Conservation (phyloP, 2,113 vertebrate species). For the Tetrax tetrax region DNA sequence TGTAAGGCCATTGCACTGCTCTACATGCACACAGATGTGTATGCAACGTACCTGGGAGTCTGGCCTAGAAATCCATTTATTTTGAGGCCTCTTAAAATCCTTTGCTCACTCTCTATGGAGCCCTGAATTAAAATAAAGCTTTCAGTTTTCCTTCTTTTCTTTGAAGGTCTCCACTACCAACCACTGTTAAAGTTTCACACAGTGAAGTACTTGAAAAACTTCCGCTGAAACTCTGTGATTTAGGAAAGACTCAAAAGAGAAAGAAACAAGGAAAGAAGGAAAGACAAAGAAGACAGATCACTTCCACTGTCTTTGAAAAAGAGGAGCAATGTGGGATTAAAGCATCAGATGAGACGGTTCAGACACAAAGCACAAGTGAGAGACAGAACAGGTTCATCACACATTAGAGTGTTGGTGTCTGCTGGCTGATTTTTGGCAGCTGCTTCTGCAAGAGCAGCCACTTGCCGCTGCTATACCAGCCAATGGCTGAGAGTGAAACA, state of each 20-base stretch:
- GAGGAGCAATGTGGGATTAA: not conserved
- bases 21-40: not conserved
- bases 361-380: not conserved
- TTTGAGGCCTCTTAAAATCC: not conserved
- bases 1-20: not conserved
- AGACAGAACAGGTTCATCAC: not conserved
- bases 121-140: not conserved
- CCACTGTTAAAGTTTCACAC: not conserved
- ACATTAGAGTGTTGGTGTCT: not conserved
- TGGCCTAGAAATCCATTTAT: not conserved
- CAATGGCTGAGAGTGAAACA: not conserved
- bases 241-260: not conserved
- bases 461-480: not conserved
- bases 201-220: not conserved
- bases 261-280: not conserved
- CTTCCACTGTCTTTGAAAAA: not conserved
- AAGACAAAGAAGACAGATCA: not conserved
- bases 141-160: not conserved
- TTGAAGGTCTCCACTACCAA: not conserved
- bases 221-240: not conserved
- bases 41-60: not conserved
- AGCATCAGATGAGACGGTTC: not conserved
- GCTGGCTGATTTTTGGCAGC: not conserved
- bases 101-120: not conserved
- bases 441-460: not conserved